Conservation (phyloP, 2,113 vertebrate genomes). For the Calidris pugnax region DNA sequence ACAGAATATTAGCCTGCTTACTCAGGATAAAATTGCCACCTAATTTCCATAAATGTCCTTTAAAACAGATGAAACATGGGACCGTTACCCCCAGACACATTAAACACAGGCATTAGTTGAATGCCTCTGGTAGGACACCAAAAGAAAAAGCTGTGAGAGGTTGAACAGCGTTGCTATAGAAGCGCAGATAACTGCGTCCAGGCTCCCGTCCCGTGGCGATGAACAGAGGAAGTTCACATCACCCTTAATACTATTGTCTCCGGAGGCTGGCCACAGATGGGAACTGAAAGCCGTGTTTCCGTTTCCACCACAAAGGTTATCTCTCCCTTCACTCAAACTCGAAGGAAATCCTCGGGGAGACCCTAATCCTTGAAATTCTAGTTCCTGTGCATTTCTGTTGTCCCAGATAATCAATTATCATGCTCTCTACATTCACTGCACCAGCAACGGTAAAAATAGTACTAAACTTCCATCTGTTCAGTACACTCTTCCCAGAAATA, state of each 20-base stretch:
- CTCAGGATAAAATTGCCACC: not conserved
- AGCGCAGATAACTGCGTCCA: not conserved
- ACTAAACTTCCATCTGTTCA: slow-evolving; percentile 48
- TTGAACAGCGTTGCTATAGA: not conserved
- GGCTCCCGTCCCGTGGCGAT: not conserved
- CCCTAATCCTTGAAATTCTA: slow-evolving; percentile 62
- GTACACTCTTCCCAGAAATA: slow-evolving; percentile 35
- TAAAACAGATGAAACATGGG: not conserved
- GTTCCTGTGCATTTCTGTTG: slow-evolving; percentile 48
- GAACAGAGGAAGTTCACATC: slow-evolving; percentile 46
- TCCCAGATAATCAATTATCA: slow-evolving; percentile 59
- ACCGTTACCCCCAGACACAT: not conserved
- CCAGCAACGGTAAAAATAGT: slow-evolving; percentile 33
- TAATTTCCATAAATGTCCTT: slow-evolving; percentile 17
- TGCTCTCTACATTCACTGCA: slow-evolving; percentile 15
- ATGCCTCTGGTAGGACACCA: not conserved
- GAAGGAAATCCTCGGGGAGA: slow-evolving; percentile 1
- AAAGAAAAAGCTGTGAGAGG: not conserved
- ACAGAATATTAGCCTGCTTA: slow-evolving; percentile 41
- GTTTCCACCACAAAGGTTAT: slow-evolving; percentile 40
- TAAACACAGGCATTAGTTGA: not conserved
- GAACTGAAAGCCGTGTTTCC: slow-evolving; percentile 37
- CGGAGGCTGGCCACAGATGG: slow-evolving; percentile 20
- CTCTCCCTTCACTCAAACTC: slow-evolving; percentile 6
- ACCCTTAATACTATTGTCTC: slow-evolving; percentile 6